Evolutionary conservation across 2,797 vertebrate species (phyloP), one percentile per base, ranked within the genome.

Genomic region (Eremophila alpestris): DNA sequence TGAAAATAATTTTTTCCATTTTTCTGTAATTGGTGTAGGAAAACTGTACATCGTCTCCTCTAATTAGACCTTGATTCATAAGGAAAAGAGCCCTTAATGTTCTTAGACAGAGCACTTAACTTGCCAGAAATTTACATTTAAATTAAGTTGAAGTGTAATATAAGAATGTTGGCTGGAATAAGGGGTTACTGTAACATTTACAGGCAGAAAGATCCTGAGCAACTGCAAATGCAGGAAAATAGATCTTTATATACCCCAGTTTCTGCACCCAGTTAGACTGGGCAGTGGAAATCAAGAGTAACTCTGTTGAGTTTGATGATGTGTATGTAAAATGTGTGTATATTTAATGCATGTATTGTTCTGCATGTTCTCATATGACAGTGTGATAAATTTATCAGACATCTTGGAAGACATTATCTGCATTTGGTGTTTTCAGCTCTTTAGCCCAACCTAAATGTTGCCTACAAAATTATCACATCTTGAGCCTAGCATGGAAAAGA

Each of bases 111-210:
- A 97, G 96, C 94, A 91, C 97, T 98, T 96, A 86, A 96, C 95
- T 96, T 97, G 96, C 95, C 97, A 97, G 97, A 98, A 98, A 98
- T 98, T 98, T 97, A 97, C 98, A 98, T 98, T 98, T 98, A 98
- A 98, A 98, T 98, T 97, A 97, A 98, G 97, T 97, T 97, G 97
- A 98, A 98, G 95, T 97, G 97, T 89, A 96, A 65, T 96, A 91
- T 95, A 96, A 96, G 96, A 97, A 97, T 89, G 85, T 96, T 97
- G 96, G 87, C 95, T 97, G 89, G 94, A 97, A 85, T 96, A 78
- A 93, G 94, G 92, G 96, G 97, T 97, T 97, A 97, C 96, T 93
- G 93, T 96, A 96, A 92, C 96, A 91, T 95, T 97, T 96, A 94
- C 90, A 94, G 93, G 91, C 94, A 92, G 64, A 93, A 87, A 68